A percentile compares a stretch with the other conserved stretches of the same genome.
phyloP scores from a whole-genome alignment of 2,113 vertebrate genomes.

The Amia ocellicauda region DNA sequence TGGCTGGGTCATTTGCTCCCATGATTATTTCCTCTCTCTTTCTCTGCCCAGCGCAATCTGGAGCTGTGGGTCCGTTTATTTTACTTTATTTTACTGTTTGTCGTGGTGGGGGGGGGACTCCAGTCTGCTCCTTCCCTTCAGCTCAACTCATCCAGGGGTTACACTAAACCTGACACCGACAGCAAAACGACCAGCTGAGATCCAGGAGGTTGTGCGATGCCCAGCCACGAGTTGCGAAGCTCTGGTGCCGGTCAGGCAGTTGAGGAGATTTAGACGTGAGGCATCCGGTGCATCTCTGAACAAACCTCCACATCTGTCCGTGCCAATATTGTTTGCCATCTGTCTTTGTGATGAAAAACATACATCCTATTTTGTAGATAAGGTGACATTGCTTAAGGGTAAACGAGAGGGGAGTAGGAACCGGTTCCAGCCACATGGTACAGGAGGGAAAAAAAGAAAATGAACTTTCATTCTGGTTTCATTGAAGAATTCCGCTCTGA shows the following conservation, averaged over 20 bases:
- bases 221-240: too few species aligned
- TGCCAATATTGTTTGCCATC: slow-evolving; percentile 55
- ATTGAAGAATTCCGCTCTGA: too few species aligned
- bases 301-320: too few species aligned
- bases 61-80: neutral
- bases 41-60: neutral
- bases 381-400: slow-evolving; percentile 28
- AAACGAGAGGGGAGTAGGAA: slow-evolving; percentile 37
- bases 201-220: too few species aligned
- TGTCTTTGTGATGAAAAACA: slow-evolving; percentile 50
- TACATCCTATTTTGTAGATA: slow-evolving; percentile 44
- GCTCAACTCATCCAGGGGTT: slow-evolving; percentile 36
- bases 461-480: too few species aligned
- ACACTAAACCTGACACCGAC: slow-evolving; percentile 41
- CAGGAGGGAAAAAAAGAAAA: too few species aligned
- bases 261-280: too few species aligned
- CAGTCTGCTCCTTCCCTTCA: neutral
- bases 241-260: too few species aligned
- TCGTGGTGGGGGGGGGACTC: neutral
- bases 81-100: too few species aligned
- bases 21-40: slow-evolving; percentile 7
- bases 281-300: too few species aligned
- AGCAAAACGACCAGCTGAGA: too few species aligned
- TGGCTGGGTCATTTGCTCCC: neutral
- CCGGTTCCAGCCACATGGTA: slow-evolving; percentile 13